Evolutionary conservation across 2,113 vertebrate genomes (phyloP).

Genomic region (Camelus dromedarius): DNA sequence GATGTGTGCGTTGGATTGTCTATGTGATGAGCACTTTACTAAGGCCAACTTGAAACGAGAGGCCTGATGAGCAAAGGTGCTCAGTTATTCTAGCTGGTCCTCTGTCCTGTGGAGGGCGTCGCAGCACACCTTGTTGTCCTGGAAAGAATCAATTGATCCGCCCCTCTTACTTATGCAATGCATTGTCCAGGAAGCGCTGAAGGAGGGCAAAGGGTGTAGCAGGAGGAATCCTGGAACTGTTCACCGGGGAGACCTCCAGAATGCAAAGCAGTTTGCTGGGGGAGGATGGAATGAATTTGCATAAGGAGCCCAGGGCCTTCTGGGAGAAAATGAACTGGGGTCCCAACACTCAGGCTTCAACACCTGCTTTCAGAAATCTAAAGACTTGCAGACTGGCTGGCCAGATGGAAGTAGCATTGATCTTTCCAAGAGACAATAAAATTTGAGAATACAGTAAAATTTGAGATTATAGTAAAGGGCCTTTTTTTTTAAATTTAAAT

Average conservation of each 20-base stretch:
- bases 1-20: not conserved
- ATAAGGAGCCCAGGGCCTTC: not conserved
- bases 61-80: not conserved
- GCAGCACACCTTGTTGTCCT: fast-evolving
- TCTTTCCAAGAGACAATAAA: not conserved
- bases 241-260: not conserved
- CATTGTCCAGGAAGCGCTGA: not conserved
- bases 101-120: not conserved
- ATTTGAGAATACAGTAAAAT: not conserved
- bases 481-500: constrained; percentile 28
- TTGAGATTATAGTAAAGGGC: not conserved
- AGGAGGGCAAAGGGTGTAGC: not conserved
- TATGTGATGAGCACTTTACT: not conserved
- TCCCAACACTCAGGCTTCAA: not conserved
- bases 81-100: not conserved
- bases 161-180: not conserved
- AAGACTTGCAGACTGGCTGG: not conserved
- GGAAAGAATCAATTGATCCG: not conserved
- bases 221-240: not conserved
- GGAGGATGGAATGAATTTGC: not conserved
- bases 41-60: not conserved
- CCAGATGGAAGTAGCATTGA: not conserved
- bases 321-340: not conserved
- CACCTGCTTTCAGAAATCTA: not conserved
- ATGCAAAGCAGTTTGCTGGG: not conserved